Base-by-base conservation (phyloP, 2,888 invertebrate genomes). In the Aphelenchoides bicaudatus region DNA sequence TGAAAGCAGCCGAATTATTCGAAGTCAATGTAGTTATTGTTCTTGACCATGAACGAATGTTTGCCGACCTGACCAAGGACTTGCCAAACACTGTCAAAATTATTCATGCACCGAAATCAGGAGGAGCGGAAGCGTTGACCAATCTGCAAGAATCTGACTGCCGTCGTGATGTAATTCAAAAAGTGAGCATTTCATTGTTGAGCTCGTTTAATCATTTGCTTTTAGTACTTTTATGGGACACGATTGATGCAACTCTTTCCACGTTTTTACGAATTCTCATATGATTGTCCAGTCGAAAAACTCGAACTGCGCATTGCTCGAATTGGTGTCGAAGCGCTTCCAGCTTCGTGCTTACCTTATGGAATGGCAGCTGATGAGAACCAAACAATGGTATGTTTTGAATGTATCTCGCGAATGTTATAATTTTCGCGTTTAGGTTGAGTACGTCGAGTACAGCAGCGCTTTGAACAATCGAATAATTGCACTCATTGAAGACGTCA, bases 11-110 rank as follows among this genome's bases (percentile, higher is more conserved):
- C 0, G 88, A 90, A 73, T 88, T 90, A 0, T 96, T 96, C 81
- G 91, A 93, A 84, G 92, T 93, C 1, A 91, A 93, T 77, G 88
- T 92, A 0, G 90, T 98, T 69, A 83, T 96, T 70, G 94, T 96
- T 0, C 80, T 98, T 63, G 96, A 96, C 80, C 93, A 96, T 80
- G 96, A 98, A 80, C 85, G 94, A 67, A 83, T 98, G 0, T 94
- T 91, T 81, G 93, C 90, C 78, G 93, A 96, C 81, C 82, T 98
- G 47, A 87, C 89, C 55, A 83, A 91, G 47, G 96, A 96, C 80
- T 88, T 96, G 85, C 93, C 94, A 0, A 86, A 86, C 62, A 90
- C 90, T 81, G 91, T 94, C 6, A 89, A 90, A 66, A 89, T 96
- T 0, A 87, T 92, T 0, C 87, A 90, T 70, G 81, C 90, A 62